Evolutionary conservation across 2,888 invertebrate species (phyloP).

Genomic region (Cetonia aurata): DNA sequence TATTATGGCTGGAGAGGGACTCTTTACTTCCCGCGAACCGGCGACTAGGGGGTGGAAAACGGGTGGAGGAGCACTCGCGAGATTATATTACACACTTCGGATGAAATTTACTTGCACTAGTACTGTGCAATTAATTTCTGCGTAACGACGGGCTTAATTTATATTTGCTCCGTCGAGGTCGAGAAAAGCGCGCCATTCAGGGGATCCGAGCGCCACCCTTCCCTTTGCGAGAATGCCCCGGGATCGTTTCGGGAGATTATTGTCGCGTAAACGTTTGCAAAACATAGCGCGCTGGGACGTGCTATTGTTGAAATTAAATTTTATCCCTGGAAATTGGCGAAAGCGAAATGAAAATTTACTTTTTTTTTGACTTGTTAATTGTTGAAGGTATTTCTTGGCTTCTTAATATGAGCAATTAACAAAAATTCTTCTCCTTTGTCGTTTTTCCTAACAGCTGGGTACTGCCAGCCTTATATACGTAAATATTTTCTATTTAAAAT

Average conservation of each 20-base stretch:
- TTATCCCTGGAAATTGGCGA: too few species aligned
- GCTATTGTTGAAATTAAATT: slow-evolving; percentile 26
- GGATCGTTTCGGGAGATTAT: slow-evolving; percentile 43
- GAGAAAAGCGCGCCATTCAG: slow-evolving; percentile 42
- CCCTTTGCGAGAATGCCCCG: slow-evolving; percentile 47
- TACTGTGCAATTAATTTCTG: slow-evolving; percentile 60
- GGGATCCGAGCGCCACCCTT: slow-evolving; percentile 46
- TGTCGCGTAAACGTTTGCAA: slow-evolving; percentile 34
- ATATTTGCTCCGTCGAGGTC: slow-evolving; percentile 48
- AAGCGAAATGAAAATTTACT: too few species aligned
- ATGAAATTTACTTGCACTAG: slow-evolving; percentile 59
- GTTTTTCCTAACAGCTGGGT: too few species aligned
- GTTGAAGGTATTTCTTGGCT: too few species aligned
- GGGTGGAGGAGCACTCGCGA: slow-evolving; percentile 48
- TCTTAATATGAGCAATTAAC: too few species aligned
- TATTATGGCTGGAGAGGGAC: neutral
- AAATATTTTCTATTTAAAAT: too few species aligned
- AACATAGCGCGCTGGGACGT: neutral
- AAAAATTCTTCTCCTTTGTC: too few species aligned
- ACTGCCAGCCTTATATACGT: too few species aligned
- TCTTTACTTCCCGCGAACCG: slow-evolving; percentile 5
- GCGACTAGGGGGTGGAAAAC: slow-evolving; percentile 6
- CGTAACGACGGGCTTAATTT: slow-evolving; percentile 57
- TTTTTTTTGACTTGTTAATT: too few species aligned
- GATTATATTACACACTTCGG: slow-evolving; percentile 60